Conservation (phyloP, 2,888 invertebrate species). For the Noctua fimbriata region DNA sequence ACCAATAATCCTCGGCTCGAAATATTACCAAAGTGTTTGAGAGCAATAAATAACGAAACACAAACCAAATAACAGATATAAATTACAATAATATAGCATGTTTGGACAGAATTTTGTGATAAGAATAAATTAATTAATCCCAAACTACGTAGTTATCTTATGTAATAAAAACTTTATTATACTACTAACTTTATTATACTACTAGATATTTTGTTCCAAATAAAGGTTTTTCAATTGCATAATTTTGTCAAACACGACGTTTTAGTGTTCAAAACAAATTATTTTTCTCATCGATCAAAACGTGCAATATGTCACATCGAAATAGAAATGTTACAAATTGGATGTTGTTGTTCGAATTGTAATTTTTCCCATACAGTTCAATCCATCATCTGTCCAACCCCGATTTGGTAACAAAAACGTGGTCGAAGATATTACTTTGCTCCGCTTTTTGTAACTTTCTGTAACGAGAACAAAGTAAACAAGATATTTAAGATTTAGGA, state of each 20-base stretch:
- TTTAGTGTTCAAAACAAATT: slow-evolving; percentile 13
- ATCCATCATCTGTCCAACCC: slow-evolving; percentile 45
- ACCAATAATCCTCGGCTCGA: slow-evolving; percentile 32
- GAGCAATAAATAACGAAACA: slow-evolving; percentile 40
- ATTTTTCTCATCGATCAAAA: slow-evolving; percentile 48
- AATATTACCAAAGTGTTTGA: slow-evolving; percentile 20
- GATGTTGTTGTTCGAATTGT: slow-evolving; percentile 21
- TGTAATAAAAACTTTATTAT: slow-evolving; percentile 17
- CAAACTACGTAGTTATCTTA: slow-evolving; percentile 29
- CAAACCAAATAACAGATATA: slow-evolving; percentile 39
- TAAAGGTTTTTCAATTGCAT: neutral
- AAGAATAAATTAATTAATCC: slow-evolving; percentile 35
- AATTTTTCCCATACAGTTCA: slow-evolving; percentile 41
- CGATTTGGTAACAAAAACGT: slow-evolving; percentile 38
- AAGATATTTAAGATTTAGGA: slow-evolving; percentile 13
- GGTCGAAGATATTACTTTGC: slow-evolving; percentile 1
- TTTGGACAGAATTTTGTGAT: slow-evolving; percentile 14
- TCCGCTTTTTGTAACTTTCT: slow-evolving; percentile 20
- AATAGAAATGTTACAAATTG: slow-evolving; percentile 46
- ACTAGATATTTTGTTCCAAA: neutral
- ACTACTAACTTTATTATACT: slow-evolving; percentile 8
- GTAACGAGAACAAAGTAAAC: slow-evolving; percentile 8
- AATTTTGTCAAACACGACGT: neutral
- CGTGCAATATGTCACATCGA: slow-evolving; percentile 13
- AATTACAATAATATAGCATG: slow-evolving; percentile 21